Evolutionary conservation across 2,888 invertebrate genomes (phyloP), one percentile per base, ranked within the genome.

Genomic region (Zelleria hepariella): DNA sequence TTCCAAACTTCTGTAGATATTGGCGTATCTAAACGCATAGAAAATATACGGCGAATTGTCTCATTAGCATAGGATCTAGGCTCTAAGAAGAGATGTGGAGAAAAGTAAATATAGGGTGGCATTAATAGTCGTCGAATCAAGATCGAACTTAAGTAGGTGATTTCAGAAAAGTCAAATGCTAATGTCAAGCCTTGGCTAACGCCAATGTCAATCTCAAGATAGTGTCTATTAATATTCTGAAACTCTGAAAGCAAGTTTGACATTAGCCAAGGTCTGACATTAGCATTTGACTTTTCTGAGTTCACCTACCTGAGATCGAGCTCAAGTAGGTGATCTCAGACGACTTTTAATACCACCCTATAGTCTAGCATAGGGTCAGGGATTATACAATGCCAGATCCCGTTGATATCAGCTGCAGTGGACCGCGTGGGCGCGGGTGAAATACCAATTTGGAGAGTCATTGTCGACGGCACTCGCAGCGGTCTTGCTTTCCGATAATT

Each of bases 401-500:
- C 32, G 32, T 42, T 42, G 32, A 42, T 42, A 10, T 42, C 32
- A 15, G 32, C 15, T 42, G 32, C 24, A 53, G 23, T 5, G 24
- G 15, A 21, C 25, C 53, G 53, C 25, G n/a, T n/a, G 53, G 57
- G 49, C 53, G 75, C 75, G 72, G 73, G 74, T 69, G 60, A 57
- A 52, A 21, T 25, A 58, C 73, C 71, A 72, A 77, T 76, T 77
- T 66, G 67, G 68, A 75, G 66, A 58, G 26, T 72, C 67, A 65
- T 71, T 75, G 66, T 63, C 68, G 82, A 78, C 78, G 73, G 78
- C 78, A 76, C 73, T 68, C 69, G 68, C 67, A 68, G 68, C 69
- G 72, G 72, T 72, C 72, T 73, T 74, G 71, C 73, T 80, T 86
- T 78, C 74, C 75, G 70, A 81, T 79, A 79, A 81, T 85, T 85